Evolutionary conservation across 2,888 invertebrate species (phyloP), one percentile per base, ranked within the genome.

Genomic region (Tetragnatha montana): DNA sequence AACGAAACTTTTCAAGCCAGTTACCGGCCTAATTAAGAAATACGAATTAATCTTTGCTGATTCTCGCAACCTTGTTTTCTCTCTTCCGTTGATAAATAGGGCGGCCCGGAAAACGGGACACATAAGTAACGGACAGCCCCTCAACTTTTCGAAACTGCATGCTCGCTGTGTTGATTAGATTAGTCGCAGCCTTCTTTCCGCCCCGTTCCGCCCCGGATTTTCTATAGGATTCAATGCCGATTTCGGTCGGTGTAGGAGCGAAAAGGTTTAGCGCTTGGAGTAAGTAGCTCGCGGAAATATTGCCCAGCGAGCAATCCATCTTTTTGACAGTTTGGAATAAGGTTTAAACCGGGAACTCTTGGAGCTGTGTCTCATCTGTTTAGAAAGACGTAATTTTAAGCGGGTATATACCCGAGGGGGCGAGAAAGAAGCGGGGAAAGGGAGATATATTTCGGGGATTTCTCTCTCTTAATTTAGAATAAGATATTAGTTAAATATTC

Each of bases 321-420:
- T 84, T 84, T 69, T 69, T 84, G 83, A 76, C 83, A 84, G 75
- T 76, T 84, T 69, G 75, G 47, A 84, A 84, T 76, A 84, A 76
- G 69, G 76, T 69, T 35, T 69, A 68, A 69, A 69, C 83, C 49
- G 68, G 82, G 69, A 60, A 68, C 75, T 22, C 49, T 21, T 49
- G 21, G 35, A 17, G 68, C 22, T 50, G 47, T 69, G 76, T 76
- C 76, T 75, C 76, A 22, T 84, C 49, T 70, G 69, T 35, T 76
- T 75, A 84, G 47, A 68, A 76, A 76, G 83, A 76, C 51, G 69
- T 69, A 12, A 49, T 81, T 81, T 80, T 68, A 70, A 81, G 22
- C 60, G 19, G 6, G 22, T 60, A 21, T 78, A 22, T 21, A 60
- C 14, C 60, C 78, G 19, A 22, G 7, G 12, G 78, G 12, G 76